Base-by-base conservation (phyloP, 2,113 vertebrate genomes). In the Tragelaphus buxtoni region DNA sequence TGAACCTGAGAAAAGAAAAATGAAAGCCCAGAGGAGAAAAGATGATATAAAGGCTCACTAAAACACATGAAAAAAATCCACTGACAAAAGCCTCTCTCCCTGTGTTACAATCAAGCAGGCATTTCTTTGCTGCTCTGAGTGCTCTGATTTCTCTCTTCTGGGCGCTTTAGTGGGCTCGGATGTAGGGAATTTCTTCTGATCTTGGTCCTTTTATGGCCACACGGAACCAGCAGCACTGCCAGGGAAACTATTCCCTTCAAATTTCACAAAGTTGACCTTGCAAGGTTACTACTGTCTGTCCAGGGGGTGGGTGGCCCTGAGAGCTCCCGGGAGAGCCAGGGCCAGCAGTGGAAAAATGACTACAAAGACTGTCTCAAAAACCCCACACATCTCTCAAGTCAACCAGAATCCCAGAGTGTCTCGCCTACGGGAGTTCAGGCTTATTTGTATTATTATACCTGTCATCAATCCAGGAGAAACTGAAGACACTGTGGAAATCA, bases 381-480 rank as follows among this genome's bases (percentile, higher is more conserved):
- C 9, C 10, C 39, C 61, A 63, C 55, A 26, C 16, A 80, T 85
- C 92, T 96, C 69, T 96, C 86, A 84, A 95, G 55, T 39, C 42
- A 85, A 39, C 20, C 88, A 92, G 56, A 95, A 76, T 84, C 60
- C 60, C 88, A 88, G 83, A 94, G 60, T 55, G 9, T 94, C 86
- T 93, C 35, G 56, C 91, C 60, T 92, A 61, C 0, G 7, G 81
- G 86, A 93, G 63, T 32, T 47, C 89, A 94, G 32, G 63, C 49
- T 93, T 93, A 80, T 80, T 97, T 97, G 74, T 84, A 87, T 91
- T 61, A 91, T 93, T n/a, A 58, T 63, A 58, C 77, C 93, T 93
- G 83, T 90, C 80, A 95, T 85, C 53, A 63, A 47, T 87, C 63
- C 51, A 91, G 61, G 42, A 93, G 74, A 97, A 87, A 81, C 28